Evolutionary conservation across 2,888 invertebrate genomes (phyloP).

Genomic region (Gasteruption jaculator): DNA sequence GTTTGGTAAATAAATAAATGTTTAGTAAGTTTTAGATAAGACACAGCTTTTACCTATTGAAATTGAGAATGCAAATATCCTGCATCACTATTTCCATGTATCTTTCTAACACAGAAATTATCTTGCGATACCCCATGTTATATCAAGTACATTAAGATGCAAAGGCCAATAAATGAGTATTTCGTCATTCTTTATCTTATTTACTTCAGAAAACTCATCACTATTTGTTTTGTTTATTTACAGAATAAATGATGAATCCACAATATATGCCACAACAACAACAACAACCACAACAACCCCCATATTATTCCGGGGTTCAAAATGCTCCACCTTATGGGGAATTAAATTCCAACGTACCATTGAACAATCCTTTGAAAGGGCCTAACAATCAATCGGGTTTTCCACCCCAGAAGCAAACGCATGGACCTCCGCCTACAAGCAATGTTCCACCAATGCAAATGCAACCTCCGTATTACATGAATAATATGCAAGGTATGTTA

Average conservation of each 20-base stretch:
- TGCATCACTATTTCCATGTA: no score
- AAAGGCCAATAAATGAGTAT: no score
- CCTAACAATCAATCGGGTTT: slow-evolving; percentile 25
- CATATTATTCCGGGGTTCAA: slow-evolving; percentile 29
- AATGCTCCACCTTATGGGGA: slow-evolving; percentile 31
- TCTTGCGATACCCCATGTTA: no score
- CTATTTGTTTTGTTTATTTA: slow-evolving; percentile 15
- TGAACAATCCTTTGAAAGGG: slow-evolving; percentile 30
- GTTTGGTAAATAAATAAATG: no score
- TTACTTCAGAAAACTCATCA: no score
- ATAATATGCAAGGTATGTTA: slow-evolving; percentile 35
- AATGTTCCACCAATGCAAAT: slow-evolving; percentile 30
- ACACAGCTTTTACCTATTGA: no score
- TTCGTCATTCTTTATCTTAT: no score
- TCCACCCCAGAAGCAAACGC: slow-evolving; percentile 31
- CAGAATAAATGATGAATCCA: slow-evolving; percentile 53
- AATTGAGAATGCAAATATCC: no score
- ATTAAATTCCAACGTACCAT: slow-evolving; percentile 33
- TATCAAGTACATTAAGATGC: no score
- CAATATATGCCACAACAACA: slow-evolving; percentile 50
- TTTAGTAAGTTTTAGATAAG: no score
- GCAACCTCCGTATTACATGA: slow-evolving; percentile 32
- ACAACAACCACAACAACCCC: slow-evolving; percentile 28
- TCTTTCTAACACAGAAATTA: no score
- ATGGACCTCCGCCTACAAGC: slow-evolving; percentile 29